Base-by-base conservation (phyloP, 2,888 invertebrate genomes). In the Apodemia duryi region DNA sequence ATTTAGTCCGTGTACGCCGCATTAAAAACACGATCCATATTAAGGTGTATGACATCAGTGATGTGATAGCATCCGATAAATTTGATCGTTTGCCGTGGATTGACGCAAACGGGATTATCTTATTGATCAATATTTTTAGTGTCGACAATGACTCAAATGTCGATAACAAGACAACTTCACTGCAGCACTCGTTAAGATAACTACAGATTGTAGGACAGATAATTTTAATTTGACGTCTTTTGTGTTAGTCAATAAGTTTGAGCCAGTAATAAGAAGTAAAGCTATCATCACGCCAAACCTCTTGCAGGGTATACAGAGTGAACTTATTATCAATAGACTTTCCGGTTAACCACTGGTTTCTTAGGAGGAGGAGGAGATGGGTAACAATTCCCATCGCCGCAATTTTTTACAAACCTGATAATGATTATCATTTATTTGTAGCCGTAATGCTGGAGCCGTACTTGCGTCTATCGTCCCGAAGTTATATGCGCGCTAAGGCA, bases 81-180 rank as follows among this genome's bases (percentile, higher is more conserved):
- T 61, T 63, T 52, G 63, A 65, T 66, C 69, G 74, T 63, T 68
- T 67, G 64, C 65, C 68, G 41, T 60, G 68, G 69, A 71, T 74
- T 78, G 78, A 77, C 78, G 78, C 75, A 77, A 76, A 72, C 74
- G 68, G 65, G 73, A 72, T 74, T 71, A 74, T 74, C 74, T 71
- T 73, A 73, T 21, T 28, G 52, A 72, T 71, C 70, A 70, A 71
- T 72, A 70, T 68, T 65, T 71, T 70, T 52, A 66, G 68, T 67
- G 66, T 65, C 66, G 69, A 69, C 68, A 69, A 68, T 72, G 72
- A 69, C 67, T 66, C 35, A 66, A 61, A 68, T 66, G 62, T 69
- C 65, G 72, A 71, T 76, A 74, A 74, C 73, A 72, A 72, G 68
- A 66, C 64, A 21, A 61, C 62, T 65, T 65, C 64, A 67, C 63